These are phyloP conservation scores for Ailuropoda melanoleuca DNA, from an alignment of 2,113 vertebrate species.

Conservation along the genomic window DNA sequence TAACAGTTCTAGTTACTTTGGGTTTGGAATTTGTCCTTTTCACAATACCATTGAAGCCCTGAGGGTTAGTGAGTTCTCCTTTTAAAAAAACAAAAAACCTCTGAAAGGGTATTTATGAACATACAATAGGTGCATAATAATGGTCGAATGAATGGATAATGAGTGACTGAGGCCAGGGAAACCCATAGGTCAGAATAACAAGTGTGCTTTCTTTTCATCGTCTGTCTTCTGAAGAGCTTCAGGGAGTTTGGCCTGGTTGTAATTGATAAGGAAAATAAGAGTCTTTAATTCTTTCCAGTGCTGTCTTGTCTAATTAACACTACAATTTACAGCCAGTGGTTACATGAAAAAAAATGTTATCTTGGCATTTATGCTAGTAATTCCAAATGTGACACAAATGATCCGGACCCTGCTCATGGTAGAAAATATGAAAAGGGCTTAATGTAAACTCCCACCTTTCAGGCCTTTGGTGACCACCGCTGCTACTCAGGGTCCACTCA, in stretches of 20 bases:
- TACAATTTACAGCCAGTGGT: background rate
- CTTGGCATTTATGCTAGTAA: background rate
- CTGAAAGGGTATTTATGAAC: constrained; percentile 30
- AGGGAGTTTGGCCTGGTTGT: background rate
- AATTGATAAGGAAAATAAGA: constrained; percentile 49
- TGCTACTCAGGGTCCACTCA: background rate
- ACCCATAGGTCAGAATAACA: background rate
- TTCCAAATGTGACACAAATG: constrained; percentile 29
- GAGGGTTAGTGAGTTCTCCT: background rate
- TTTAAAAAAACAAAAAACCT: background rate
- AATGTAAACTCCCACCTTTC: background rate
- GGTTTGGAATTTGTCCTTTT: constrained; percentile 3
- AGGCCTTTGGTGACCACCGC: background rate
- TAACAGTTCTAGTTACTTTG: background rate
- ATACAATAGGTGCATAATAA: background rate
- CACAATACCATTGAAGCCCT: background rate
- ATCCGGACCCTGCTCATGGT: background rate
- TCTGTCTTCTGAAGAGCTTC: constrained; percentile 22
- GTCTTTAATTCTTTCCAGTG: background rate
- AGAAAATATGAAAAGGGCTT: background rate
- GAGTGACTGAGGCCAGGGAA: background rate
- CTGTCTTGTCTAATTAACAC: constrained; percentile 14
- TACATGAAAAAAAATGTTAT: background rate
- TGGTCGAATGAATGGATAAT: background rate
- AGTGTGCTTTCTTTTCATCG: background rate